Percentiles rank a stretch among this genome's conserved stretches.
These are phyloP conservation scores for Tineola bisselliella DNA, from an alignment of 2,888 invertebrate genomes.

Conservation along the genomic window DNA sequence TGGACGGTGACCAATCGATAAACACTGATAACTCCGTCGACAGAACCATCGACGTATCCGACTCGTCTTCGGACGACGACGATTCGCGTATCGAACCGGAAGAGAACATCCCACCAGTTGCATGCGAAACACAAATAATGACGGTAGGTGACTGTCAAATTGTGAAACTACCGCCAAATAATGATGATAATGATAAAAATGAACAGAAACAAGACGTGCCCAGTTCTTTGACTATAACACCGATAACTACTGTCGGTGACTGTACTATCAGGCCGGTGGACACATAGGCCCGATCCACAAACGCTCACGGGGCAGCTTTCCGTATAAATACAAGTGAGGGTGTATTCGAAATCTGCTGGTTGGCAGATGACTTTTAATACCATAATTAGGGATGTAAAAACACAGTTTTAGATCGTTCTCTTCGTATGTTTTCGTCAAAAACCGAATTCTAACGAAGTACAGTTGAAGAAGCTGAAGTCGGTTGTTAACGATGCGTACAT, in stretches of 20 bases:
- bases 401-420: too few relatives aligned
- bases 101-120: slow-evolving; percentile 38
- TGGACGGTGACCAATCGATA: slow-evolving; percentile 35
- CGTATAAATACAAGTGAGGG: background rate
- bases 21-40: slow-evolving; percentile 34
- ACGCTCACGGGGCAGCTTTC: background rate
- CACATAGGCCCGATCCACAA: slow-evolving; percentile 28
- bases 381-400: too few relatives aligned
- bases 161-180: slow-evolving; percentile 47
- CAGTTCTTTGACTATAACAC: slow-evolving; percentile 54
- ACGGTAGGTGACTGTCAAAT: slow-evolving; percentile 65
- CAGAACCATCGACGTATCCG: slow-evolving; percentile 54
- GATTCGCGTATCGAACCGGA: slow-evolving; percentile 39
- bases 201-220: slow-evolving; percentile 20
- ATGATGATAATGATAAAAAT: slow-evolving; percentile 25
- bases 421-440: too few relatives aligned
- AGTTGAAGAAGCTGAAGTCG: too few relatives aligned
- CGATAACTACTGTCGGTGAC: slow-evolving; percentile 58
- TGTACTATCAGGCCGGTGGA: slow-evolving; percentile 60
- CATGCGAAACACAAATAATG: slow-evolving; percentile 54
- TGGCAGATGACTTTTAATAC: background rate
- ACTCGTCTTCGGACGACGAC: slow-evolving; percentile 50
- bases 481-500: too few relatives aligned
- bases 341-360: background rate
- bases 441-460: too few relatives aligned